Conservation (phyloP, 37 sponge, comb jelly and placozoan genomes). For the Ianthella basta region DNA sequence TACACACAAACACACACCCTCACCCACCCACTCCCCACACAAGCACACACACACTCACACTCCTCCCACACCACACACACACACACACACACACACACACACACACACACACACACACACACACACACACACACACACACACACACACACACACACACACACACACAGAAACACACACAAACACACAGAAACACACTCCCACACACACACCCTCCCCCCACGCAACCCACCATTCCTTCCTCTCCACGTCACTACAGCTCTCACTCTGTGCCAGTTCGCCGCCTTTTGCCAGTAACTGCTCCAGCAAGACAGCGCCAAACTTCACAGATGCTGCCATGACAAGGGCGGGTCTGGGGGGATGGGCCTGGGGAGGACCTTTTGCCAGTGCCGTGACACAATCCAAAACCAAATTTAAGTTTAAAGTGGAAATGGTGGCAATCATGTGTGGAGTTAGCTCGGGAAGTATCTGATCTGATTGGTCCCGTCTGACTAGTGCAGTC, state of each 20-base stretch:
- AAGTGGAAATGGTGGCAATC: not conserved
- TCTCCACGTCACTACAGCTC: not conserved
- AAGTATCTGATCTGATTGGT: not conserved
- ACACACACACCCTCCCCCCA: conserved; percentile 1
- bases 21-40: not conserved
- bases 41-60: not conserved
- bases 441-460: not conserved
- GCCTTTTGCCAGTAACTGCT: conserved; percentile 51
- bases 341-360: conserved; percentile 22
- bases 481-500: conserved; percentile 23
- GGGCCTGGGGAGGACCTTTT: conserved; percentile 22
- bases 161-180: not conserved
- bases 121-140: not conserved
- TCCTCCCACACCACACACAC: not conserved
- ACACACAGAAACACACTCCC: not conserved
- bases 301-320: conserved; percentile 47
- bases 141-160: not conserved
- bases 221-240: conserved; percentile 4
- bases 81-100: not conserved
- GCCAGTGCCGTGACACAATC: not conserved
- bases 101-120: not conserved
- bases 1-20: not conserved
- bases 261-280: not conserved
- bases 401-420: not conserved
- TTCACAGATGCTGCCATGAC: not conserved